Percentiles rank a stretch among this genome's conserved stretches.
phyloP scores from a whole-genome alignment of 2,113 vertebrate species.

The Neotoma lepida region DNA sequence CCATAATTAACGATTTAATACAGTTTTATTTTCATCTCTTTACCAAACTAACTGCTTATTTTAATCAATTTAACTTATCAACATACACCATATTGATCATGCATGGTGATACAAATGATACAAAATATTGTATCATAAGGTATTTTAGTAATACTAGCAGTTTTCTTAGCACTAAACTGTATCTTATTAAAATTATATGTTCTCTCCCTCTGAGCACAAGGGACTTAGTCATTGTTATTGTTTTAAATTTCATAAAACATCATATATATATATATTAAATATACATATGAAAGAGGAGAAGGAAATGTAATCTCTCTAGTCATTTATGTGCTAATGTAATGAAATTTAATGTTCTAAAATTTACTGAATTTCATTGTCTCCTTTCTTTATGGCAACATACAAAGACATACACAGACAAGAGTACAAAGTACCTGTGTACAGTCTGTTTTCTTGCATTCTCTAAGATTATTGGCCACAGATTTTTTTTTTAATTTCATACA shows the following conservation, averaged over 20 bases:
- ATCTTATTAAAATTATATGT: not conserved
- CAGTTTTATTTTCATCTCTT: not conserved
- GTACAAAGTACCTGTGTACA: not conserved
- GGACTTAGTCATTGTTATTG: not conserved
- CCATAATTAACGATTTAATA: not conserved
- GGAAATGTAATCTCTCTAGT: not conserved
- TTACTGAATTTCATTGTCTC: slow-evolving; percentile 9
- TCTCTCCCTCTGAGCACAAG: not conserved
- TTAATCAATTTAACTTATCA: not conserved
- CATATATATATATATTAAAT: not conserved
- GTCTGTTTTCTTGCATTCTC: not conserved
- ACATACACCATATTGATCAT: not conserved
- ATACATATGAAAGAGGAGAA: not conserved
- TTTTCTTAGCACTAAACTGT: not conserved
- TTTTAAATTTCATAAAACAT: slow-evolving; percentile 12
- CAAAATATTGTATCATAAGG: not conserved
- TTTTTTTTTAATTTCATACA: slow-evolving; percentile 65
- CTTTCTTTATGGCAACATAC: not conserved
- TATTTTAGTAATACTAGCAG: not conserved
- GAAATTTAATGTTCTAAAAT: slow-evolving; percentile 1
- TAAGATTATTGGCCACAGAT: not conserved
- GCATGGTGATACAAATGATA: not conserved
- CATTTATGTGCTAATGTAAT: not conserved
- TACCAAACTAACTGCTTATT: slow-evolving; percentile 8
- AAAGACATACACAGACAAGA: not conserved